Evolutionary conservation across 2,797 vertebrate genomes (phyloP).

Genomic region (Tauraco hartlaubi): DNA sequence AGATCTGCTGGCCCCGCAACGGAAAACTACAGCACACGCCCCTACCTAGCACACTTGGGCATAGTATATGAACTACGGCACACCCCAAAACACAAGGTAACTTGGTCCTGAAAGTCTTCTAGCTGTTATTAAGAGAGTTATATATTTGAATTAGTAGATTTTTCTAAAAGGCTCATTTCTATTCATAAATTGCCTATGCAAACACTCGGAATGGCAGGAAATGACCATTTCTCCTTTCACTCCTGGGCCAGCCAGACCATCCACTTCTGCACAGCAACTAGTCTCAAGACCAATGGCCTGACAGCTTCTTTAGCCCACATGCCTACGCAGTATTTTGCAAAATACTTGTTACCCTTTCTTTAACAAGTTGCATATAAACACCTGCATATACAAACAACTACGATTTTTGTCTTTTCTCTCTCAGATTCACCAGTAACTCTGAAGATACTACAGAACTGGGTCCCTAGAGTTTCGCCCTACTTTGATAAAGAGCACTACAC

Average conservation of each 20-base stretch:
- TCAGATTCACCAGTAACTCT: conserved; percentile 69
- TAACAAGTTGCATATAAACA: not conserved
- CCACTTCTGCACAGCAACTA: too few species aligned
- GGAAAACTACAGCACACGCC: not conserved
- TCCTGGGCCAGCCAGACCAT: not conserved
- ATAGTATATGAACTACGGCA: not conserved
- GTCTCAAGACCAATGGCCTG: not conserved
- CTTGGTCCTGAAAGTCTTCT: not conserved
- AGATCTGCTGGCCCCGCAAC: not conserved
- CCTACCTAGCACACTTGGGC: too few species aligned
- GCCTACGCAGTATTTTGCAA: fast-evolving
- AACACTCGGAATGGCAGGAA: not conserved
- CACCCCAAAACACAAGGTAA: not conserved
- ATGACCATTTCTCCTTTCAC: not conserved
- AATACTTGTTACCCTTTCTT: not conserved
- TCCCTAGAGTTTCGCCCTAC: conserved; percentile 79
- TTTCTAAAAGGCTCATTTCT: not conserved
- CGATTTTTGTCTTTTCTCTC: not conserved
- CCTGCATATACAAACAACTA: not conserved
- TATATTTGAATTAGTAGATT: not conserved
- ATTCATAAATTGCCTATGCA: not conserved
- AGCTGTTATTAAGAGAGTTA: not conserved
- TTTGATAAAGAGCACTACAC: conserved; percentile 82
- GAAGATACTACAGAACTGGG: conserved; percentile 78
- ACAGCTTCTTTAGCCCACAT: not conserved